Evolutionary conservation across 2,797 vertebrate species (phyloP).

Genomic region (Ptychadena robeensis): DNA sequence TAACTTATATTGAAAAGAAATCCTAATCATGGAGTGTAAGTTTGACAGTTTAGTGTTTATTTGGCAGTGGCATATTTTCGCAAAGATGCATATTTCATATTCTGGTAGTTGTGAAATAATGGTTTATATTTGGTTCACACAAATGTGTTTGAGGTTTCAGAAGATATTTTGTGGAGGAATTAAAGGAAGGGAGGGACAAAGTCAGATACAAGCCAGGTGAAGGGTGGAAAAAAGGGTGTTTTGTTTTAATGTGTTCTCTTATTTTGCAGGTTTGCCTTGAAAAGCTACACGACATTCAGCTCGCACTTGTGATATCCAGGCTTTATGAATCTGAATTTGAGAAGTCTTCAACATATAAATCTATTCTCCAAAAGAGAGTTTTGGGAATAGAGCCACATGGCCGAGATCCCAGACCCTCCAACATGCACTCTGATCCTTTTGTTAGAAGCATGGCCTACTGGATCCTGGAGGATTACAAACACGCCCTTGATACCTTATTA

Average conservation of each 20-base stretch:
- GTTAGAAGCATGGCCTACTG: slow-evolving; percentile 94
- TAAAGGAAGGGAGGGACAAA: no score
- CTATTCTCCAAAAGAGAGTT: slow-evolving; percentile 87
- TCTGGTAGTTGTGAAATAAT: no score
- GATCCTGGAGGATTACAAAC: slow-evolving; percentile 94
- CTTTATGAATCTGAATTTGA: slow-evolving; percentile 95
- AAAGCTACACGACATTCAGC: slow-evolving; percentile 92
- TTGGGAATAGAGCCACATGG: slow-evolving; percentile 82
- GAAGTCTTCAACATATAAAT: slow-evolving; percentile 87
- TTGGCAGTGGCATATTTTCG: no score
- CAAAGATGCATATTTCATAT: no score
- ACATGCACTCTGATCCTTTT: slow-evolving; percentile 85
- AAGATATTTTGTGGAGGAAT: no score
- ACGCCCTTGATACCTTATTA: slow-evolving; percentile 90
- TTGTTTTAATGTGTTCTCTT: background rate
- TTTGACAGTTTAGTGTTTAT: no score
- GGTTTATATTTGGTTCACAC: no score
- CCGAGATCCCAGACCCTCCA: slow-evolving; percentile 71
- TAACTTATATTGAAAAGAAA: no score
- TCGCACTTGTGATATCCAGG: slow-evolving; percentile 94
- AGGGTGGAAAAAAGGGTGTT: background rate
- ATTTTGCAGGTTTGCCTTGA: slow-evolving; percentile 89
- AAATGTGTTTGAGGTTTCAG: no score
- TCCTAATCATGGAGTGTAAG: no score
- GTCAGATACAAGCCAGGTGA: background rate